phyloP scores from a whole-genome alignment of 2,797 vertebrate species.

The Enteromius anoplus region DNA sequence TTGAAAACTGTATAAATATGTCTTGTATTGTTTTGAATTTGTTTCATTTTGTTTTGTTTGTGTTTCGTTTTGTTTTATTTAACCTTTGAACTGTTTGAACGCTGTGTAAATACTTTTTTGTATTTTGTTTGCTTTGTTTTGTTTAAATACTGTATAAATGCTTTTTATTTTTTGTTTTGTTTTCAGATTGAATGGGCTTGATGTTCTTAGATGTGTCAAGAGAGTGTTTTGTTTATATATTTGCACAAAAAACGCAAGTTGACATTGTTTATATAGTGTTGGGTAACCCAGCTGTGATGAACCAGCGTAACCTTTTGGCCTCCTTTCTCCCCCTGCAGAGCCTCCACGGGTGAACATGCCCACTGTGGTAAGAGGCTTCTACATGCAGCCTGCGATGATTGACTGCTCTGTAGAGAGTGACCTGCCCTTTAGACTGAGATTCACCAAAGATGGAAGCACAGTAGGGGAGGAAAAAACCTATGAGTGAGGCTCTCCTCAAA shows the following conservation, averaged over 20 bases:
- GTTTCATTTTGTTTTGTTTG: background rate
- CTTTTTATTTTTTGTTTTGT: background rate
- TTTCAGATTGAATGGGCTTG: background rate
- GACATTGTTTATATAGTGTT: background rate
- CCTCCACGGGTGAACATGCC: slow-evolving; percentile 86
- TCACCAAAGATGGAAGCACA: slow-evolving; percentile 75
- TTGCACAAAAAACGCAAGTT: background rate
- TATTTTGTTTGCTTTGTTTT: background rate
- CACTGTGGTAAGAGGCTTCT: slow-evolving; percentile 79
- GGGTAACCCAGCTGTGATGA: background rate
- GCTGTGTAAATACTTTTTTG: background rate
- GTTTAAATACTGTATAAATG: background rate
- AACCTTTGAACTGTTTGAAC: background rate
- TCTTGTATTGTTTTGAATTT: background rate
- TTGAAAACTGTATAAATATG: background rate
- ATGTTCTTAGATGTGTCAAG: background rate
- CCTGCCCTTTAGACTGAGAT: slow-evolving; percentile 85
- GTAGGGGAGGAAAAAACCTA: slow-evolving; percentile 82
- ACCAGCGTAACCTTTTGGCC: slow-evolving; percentile 57
- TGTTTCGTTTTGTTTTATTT: background rate
- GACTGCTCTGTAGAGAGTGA: slow-evolving; percentile 85
- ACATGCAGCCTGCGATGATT: slow-evolving; percentile 78
- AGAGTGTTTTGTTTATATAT: background rate
- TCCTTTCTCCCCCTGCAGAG: slow-evolving; percentile 66
- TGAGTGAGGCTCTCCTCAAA: slow-evolving; percentile 75